Conservation (phyloP, 1,140 invertebrate species). For the Hestina assimilis region DNA sequence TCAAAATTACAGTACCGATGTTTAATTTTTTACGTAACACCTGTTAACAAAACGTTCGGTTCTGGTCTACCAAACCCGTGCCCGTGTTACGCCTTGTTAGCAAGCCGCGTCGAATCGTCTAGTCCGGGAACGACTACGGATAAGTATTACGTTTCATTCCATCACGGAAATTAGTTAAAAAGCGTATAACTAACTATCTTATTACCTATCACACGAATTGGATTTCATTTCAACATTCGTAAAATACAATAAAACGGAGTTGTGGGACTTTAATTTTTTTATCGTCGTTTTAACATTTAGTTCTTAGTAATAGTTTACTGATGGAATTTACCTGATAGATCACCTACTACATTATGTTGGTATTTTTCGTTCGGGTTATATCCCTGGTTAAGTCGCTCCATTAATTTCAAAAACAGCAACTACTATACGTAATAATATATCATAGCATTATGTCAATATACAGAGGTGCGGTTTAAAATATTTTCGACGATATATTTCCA, state of each 20-base stretch:
- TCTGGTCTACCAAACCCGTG: conserved; percentile 36
- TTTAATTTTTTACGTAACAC: conserved; percentile 11
- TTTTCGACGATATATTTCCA: conserved; percentile 15
- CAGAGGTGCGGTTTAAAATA: conserved; percentile 1
- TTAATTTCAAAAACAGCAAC: no score
- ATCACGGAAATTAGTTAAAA: conserved; percentile 40
- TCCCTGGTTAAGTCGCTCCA: no score
- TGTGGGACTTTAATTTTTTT: not conserved
- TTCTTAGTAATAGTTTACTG: not conserved
- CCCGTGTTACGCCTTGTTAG: conserved; percentile 44
- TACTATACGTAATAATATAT: no score
- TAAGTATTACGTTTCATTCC: conserved; percentile 35
- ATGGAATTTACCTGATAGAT: no score
- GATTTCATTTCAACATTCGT: not conserved
- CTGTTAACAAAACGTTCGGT: conserved; percentile 28
- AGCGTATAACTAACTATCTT: conserved; percentile 58
- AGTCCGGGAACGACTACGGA: conserved; percentile 11
- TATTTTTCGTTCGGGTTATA: no score
- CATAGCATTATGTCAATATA: no score
- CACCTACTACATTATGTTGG: no score
- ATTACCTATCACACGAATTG: conserved; percentile 27
- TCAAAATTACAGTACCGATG: conserved; percentile 6
- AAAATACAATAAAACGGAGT: not conserved
- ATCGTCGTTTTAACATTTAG: not conserved
- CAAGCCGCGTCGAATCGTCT: conserved; percentile 42